A percentile compares a stretch with the other conserved stretches of the same genome.
Conservation (phyloP, 2,888 invertebrate genomes). For the Ethmia dodecea region DNA sequence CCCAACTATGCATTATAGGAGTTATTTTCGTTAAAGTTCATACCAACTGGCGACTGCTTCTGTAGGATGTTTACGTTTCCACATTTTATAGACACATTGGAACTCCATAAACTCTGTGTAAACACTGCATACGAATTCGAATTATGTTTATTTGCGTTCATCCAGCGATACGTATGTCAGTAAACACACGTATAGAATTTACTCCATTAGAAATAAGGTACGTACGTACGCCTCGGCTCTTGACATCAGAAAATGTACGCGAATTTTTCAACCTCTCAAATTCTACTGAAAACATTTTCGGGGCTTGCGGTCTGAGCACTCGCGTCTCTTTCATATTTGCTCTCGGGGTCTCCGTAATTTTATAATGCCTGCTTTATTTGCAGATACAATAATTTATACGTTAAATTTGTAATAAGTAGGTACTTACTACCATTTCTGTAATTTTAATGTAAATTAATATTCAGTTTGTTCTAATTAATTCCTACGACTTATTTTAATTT, state of each 20-base stretch:
- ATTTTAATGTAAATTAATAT: too few relatives aligned
- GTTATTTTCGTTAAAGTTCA: constrained; percentile 5
- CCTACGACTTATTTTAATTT: too few relatives aligned
- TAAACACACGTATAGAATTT: constrained; percentile 28
- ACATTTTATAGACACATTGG: constrained; percentile 9
- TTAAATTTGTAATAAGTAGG: constrained; percentile 1
- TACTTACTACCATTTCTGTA: background rate
- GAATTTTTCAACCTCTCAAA: constrained; percentile 51
- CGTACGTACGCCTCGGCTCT: constrained; percentile 26
- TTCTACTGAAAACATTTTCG: constrained; percentile 56
- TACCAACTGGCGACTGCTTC: background rate
- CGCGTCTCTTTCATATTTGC: constrained; percentile 42
- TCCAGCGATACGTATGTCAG: constrained; percentile 16
- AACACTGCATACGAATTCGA: constrained; percentile 8
- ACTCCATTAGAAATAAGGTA: constrained; percentile 39
- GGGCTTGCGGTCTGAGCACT: constrained; percentile 50
- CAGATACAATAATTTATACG: constrained; percentile 8
- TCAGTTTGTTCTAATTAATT: too few relatives aligned
- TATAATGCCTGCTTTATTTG: constrained; percentile 16
- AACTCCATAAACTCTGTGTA: constrained; percentile 11
- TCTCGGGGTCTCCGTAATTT: constrained; percentile 38
- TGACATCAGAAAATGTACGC: constrained; percentile 44
- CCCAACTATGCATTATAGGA: too few relatives aligned
- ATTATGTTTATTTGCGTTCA: constrained; percentile 17
- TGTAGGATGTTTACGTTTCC: constrained; percentile 5